A percentile compares a stretch with the other conserved stretches of the same genome.
These are phyloP conservation scores for Harpegnathos saltator DNA, from an alignment of 1,140 invertebrate genomes.

Conservation along the genomic window DNA sequence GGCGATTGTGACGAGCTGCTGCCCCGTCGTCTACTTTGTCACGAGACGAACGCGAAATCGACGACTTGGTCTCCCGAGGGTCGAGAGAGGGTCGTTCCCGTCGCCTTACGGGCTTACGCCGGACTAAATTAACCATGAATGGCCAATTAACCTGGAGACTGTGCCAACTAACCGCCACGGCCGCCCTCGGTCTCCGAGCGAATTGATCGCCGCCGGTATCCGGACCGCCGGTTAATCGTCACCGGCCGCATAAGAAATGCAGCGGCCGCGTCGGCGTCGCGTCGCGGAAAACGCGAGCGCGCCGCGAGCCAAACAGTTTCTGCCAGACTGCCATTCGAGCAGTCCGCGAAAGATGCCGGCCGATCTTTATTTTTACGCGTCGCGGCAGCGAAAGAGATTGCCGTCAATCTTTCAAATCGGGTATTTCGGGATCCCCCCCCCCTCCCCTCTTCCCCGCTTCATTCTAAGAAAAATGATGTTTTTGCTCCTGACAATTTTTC, in stretches of 20 bases:
- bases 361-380: conserved; percentile 3
- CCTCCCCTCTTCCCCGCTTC: too few relatives aligned
- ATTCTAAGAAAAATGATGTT: background rate
- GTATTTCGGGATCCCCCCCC: background rate
- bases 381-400: background rate
- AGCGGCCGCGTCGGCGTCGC: too few relatives aligned
- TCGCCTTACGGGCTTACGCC: conserved; percentile 75
- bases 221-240: conserved; percentile 65
- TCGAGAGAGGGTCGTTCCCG: conserved; percentile 71
- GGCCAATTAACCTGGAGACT: conserved; percentile 84
- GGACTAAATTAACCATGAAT: conserved; percentile 85
- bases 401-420: background rate
- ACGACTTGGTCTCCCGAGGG: conserved; percentile 71
- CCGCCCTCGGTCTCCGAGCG: conserved; percentile 59
- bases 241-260: conserved; percentile 41
- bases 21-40: conserved; percentile 47
- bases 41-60: conserved; percentile 78
- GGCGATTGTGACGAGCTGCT: conserved; percentile 31
- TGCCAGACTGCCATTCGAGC: conserved; percentile 23
- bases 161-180: conserved; percentile 79
- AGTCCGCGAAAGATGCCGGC: background rate
- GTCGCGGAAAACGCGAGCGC: conserved; percentile 30
- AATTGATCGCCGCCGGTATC: conserved; percentile 68
- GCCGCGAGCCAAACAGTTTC: background rate
- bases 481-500: too few relatives aligned